phyloP scores from a whole-genome alignment of 2,888 invertebrate species.

The Euzetes globulus region DNA sequence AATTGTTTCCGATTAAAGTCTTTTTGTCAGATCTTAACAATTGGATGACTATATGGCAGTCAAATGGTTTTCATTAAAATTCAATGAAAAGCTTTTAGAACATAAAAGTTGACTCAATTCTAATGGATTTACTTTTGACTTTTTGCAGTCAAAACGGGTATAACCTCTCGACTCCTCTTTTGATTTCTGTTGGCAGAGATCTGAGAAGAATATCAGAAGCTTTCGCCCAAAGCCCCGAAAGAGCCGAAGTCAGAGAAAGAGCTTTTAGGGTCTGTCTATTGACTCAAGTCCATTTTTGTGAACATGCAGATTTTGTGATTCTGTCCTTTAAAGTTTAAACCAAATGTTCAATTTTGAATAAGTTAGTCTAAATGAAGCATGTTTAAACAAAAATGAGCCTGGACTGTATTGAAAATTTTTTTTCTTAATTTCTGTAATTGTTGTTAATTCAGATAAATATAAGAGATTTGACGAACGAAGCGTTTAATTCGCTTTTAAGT shows the following conservation, averaged over 20 bases:
- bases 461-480: constrained; percentile 41
- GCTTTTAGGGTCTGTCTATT: constrained; percentile 42
- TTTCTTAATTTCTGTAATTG: background rate
- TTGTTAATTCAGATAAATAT: constrained; percentile 37
- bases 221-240: constrained; percentile 44
- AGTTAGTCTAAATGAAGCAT: too few relatives aligned
- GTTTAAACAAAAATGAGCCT: too few relatives aligned
- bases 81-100: too few relatives aligned
- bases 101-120: background rate
- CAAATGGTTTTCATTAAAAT: too few relatives aligned
- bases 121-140: background rate
- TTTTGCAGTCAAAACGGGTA: background rate
- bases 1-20: background rate
- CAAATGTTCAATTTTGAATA: too few relatives aligned
- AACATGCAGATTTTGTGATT: too few relatives aligned
- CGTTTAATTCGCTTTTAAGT: constrained; percentile 43
- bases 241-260: constrained; percentile 42
- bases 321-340: too few relatives aligned
- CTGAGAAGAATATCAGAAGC: constrained; percentile 45
- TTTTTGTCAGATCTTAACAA: background rate
- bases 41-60: too few relatives aligned
- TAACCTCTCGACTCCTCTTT: constrained; percentile 4
- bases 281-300: too few relatives aligned
- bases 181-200: constrained; percentile 42
- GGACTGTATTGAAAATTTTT: too few relatives aligned